Evolutionary conservation across 2,797 vertebrate species (phyloP).

Genomic region (Hemibagrus guttatus): DNA sequence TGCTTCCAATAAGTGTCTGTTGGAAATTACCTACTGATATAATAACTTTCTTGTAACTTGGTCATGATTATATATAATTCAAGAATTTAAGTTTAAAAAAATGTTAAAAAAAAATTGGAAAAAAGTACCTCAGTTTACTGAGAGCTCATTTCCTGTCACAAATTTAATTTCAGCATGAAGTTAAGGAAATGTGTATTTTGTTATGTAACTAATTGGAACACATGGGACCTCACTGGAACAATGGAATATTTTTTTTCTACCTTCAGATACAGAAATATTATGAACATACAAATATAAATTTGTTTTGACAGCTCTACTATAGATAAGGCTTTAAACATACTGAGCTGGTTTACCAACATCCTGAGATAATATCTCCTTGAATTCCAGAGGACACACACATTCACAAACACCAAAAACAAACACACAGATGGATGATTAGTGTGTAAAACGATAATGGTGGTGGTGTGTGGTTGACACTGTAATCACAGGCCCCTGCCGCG

Average conservation of each 20-base stretch:
- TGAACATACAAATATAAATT: background rate
- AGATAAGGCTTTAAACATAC: conserved; percentile 24
- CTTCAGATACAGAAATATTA: conserved; percentile 8
- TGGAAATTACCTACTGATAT: background rate
- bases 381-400: conserved; percentile 39
- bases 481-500: conserved; percentile 50
- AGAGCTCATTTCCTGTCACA: background rate
- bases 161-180: background rate
- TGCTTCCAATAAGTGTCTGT: background rate
- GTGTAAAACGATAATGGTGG: conserved; percentile 53
- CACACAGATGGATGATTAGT: conserved; percentile 42
- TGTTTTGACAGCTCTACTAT: conserved; percentile 11
- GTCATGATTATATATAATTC: background rate
- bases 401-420: conserved; percentile 28
- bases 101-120: too few species aligned
- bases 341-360: conserved; percentile 36
- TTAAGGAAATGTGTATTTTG: conserved; percentile 9
- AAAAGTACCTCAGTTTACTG: background rate
- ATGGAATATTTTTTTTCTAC: background rate
- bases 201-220: background rate
- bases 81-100: background rate
- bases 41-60: background rate
- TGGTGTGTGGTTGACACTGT: conserved; percentile 53
- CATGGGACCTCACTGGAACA: background rate
- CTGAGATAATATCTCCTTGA: conserved; percentile 39